A percentile compares a stretch with the other conserved stretches of the same genome.
Conservation (phyloP, 2,888 invertebrate species). For the Galerucella nymphaeae region DNA sequence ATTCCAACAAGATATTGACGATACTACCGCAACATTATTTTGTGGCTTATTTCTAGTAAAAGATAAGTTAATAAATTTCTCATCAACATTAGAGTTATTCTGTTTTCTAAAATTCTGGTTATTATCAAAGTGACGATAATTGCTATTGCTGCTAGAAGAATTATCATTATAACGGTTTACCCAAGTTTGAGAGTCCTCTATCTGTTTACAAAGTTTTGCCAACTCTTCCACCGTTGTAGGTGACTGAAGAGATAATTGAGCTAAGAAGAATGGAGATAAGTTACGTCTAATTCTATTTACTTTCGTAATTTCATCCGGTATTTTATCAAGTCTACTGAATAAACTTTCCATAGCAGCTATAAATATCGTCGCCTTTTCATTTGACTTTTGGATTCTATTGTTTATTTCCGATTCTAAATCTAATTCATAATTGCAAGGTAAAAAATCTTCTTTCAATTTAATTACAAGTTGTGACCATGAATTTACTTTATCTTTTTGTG, state of each 20-base stretch:
- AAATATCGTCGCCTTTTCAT: conserved; percentile 4
- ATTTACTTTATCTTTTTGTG: neutral
- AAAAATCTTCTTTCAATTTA: conserved; percentile 13
- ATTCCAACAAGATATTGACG: too few species aligned
- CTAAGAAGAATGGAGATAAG: neutral
- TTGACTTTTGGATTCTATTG: neutral
- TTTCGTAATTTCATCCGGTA: conserved; percentile 9
- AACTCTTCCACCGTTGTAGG: neutral
- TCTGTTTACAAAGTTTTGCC: conserved; percentile 5
- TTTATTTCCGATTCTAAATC: conserved; percentile 18
- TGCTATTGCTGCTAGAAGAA: too few species aligned
- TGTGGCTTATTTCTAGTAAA: too few species aligned
- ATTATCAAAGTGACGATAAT: too few species aligned
- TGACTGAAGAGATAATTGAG: conserved; percentile 11
- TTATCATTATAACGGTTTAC: conserved; percentile 6
- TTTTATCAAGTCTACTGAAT: conserved; percentile 7
- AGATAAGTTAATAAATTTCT: too few species aligned
- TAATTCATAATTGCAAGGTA: conserved; percentile 12
- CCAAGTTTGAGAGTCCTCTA: conserved; percentile 4
- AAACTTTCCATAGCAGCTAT: conserved; percentile 15
- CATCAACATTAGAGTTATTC: too few species aligned
- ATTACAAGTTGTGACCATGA: conserved; percentile 8
- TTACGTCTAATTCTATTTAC: conserved; percentile 15
- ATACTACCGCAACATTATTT: too few species aligned
- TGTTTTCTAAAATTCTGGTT: too few species aligned